Evolutionary conservation across 2,797 vertebrate species (phyloP).

Genomic region (Sebastes vulpes): DNA sequence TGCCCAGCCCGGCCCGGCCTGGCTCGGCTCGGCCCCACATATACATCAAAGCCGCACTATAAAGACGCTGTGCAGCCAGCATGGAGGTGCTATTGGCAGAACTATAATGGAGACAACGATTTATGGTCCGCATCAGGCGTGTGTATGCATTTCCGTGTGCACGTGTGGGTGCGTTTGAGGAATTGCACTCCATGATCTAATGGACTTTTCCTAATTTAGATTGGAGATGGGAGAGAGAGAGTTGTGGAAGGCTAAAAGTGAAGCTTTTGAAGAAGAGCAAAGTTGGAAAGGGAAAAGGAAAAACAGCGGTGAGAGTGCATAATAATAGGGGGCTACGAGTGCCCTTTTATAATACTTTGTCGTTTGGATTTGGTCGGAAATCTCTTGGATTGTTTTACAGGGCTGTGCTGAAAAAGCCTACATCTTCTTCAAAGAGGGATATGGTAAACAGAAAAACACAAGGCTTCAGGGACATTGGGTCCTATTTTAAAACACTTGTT

Average conservation of each 20-base stretch:
- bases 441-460: background rate
- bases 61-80: constrained; percentile 86
- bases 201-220: constrained; percentile 59
- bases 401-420: background rate
- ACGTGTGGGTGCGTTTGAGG: constrained; percentile 54
- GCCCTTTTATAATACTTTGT: background rate
- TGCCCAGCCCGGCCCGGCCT: constrained; percentile 21
- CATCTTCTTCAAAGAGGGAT: background rate
- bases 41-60: constrained; percentile 77
- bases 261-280: background rate
- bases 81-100: constrained; percentile 85
- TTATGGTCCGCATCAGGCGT: constrained; percentile 79
- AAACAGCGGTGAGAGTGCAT: background rate
- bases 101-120: constrained; percentile 85
- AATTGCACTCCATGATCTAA: constrained; percentile 70
- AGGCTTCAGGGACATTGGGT: background rate
- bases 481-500: background rate
- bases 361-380: background rate
- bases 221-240: background rate
- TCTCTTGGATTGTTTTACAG: background rate
- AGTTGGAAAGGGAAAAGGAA: background rate
- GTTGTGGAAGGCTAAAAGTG: background rate
- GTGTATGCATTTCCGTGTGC: background rate
- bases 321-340: background rate
- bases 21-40: constrained; percentile 74